Conservation (phyloP, 2,888 invertebrate genomes). For the Ochropleura plecta region DNA sequence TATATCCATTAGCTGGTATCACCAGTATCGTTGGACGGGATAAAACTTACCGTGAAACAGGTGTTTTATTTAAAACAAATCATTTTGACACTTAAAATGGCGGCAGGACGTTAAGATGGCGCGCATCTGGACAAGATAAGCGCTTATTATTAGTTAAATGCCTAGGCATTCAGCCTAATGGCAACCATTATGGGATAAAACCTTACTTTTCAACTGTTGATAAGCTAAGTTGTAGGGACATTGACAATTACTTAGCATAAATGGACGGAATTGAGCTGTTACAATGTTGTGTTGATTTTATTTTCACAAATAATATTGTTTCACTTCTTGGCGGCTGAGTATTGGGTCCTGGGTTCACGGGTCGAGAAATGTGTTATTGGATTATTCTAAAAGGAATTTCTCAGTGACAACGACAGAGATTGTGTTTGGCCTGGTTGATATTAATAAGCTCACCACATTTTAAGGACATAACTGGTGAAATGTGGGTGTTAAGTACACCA, state of each 20-base stretch:
- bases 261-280: slow-evolving; percentile 28
- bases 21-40: slow-evolving; percentile 13
- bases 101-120: slow-evolving; percentile 46
- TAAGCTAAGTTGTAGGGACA: slow-evolving; percentile 33
- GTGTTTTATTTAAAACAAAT: slow-evolving; percentile 57
- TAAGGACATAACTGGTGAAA: too few relatives aligned
- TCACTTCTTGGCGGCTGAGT: too few relatives aligned
- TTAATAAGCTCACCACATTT: too few relatives aligned
- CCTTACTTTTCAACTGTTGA: slow-evolving; percentile 52
- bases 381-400: too few relatives aligned
- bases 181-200: slow-evolving; percentile 51
- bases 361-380: too few relatives aligned
- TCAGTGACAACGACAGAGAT: too few relatives aligned
- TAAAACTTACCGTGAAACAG: slow-evolving; percentile 51
- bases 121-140: slow-evolving; percentile 55
- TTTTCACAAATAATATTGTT: background rate
- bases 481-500: too few relatives aligned
- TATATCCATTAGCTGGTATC: slow-evolving; percentile 48
- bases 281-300: slow-evolving; percentile 25
- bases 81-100: slow-evolving; percentile 58
- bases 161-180: slow-evolving; percentile 61
- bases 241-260: slow-evolving; percentile 48
- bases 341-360: too few relatives aligned
- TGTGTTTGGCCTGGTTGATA: too few relatives aligned
- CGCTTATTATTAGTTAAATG: slow-evolving; percentile 56